A percentile compares a stretch with the other conserved stretches of the same genome.
phyloP scores from a whole-genome alignment of 2,888 invertebrate genomes.

The Mellilla xanthometata region DNA sequence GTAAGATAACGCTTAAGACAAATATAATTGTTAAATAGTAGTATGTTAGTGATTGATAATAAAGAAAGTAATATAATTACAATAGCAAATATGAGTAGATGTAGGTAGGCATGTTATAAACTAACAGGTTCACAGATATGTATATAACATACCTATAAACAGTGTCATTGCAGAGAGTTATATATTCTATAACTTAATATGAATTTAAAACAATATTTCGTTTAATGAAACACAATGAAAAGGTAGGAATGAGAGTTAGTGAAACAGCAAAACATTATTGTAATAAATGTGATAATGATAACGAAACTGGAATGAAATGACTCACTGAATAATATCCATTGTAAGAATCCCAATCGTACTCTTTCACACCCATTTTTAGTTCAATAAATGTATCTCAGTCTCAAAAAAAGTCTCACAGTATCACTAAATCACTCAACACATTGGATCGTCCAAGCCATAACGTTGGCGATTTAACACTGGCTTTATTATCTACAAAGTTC shows the following conservation, averaged over 20 bases:
- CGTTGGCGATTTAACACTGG: constrained; percentile 38
- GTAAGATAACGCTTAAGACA: constrained; percentile 3
- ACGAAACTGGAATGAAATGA: constrained; percentile 32
- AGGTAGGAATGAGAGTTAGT: constrained; percentile 13
- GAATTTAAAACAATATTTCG: background rate
- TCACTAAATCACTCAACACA: constrained; percentile 51
- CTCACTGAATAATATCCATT: constrained; percentile 76
- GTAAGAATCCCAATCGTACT: constrained; percentile 75
- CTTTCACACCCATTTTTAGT: constrained; percentile 75
- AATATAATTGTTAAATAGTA: background rate
- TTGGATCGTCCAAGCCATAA: constrained; percentile 41
- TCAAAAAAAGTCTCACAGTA: constrained; percentile 39
- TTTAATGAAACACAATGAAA: constrained; percentile 10
- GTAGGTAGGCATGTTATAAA: no score
- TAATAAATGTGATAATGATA: constrained; percentile 13
- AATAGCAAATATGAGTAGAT: background rate
- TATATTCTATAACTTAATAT: background rate
- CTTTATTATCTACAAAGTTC: constrained; percentile 40
- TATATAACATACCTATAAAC: no score
- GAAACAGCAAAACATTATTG: background rate
- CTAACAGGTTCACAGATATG: no score
- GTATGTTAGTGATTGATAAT: background rate
- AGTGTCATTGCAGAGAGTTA: constrained; percentile 39
- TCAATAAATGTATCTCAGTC: constrained; percentile 42
- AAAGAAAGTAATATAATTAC: background rate